Evolutionary conservation across 1,140 invertebrate species (phyloP).

Genomic region (Drosophila grimshawi): DNA sequence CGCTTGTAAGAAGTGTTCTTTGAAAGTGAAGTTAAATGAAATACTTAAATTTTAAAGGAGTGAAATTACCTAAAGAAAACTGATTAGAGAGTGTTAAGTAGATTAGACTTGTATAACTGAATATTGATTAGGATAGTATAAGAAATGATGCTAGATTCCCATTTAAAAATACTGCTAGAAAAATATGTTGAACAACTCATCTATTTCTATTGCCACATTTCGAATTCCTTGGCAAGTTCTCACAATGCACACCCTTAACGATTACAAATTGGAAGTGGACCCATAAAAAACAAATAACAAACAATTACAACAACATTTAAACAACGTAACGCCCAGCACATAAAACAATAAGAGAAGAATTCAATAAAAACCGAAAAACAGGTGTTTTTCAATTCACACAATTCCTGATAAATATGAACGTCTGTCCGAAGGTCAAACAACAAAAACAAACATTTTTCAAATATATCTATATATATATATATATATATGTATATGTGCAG

Average conservation of each 20-base stretch:
- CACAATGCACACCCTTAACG: conserved; percentile 17
- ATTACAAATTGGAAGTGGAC: conserved; percentile 29
- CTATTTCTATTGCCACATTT: conserved; percentile 9
- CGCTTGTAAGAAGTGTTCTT: too few species aligned
- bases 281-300: conserved; percentile 29
- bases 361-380: conserved; percentile 54
- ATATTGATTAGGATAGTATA: too few species aligned
- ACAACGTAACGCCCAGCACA: conserved; percentile 50
- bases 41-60: too few species aligned
- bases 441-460: conserved; percentile 77
- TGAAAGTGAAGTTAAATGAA: too few species aligned
- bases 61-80: too few species aligned
- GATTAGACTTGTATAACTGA: too few species aligned
- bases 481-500: conserved; percentile 18
- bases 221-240: not conserved
- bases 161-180: too few species aligned
- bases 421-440: conserved; percentile 25
- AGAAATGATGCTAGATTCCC: too few species aligned
- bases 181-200: conserved; percentile 24
- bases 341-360: conserved; percentile 7
- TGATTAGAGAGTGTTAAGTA: too few species aligned
- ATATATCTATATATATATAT: conserved; percentile 14
- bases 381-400: conserved; percentile 74
- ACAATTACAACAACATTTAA: conserved; percentile 61
- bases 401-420: conserved; percentile 68